Conservation (phyloP, 2,888 invertebrate species). For the Liodrosophila aerea region DNA sequence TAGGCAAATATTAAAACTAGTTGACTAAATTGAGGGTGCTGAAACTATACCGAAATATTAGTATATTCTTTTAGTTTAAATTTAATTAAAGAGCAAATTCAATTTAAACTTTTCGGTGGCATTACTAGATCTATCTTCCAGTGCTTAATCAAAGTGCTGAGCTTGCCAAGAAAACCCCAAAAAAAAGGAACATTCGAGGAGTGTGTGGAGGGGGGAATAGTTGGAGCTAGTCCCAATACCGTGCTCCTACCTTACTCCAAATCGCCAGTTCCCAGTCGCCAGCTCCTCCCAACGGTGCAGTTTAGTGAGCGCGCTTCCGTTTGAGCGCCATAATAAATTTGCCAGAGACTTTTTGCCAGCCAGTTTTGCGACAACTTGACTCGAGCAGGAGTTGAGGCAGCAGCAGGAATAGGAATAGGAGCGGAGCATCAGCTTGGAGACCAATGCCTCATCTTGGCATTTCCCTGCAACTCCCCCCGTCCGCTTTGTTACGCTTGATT, state of each 20-base stretch:
- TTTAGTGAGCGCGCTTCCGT: constrained; percentile 70
- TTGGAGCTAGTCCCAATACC: background rate
- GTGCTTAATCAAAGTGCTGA: constrained; percentile 59
- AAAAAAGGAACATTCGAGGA: too few relatives aligned
- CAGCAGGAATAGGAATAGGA: background rate
- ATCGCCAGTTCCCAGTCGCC: constrained; percentile 1
- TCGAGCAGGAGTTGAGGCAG: constrained; percentile 7
- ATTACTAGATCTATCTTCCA: constrained; percentile 36
- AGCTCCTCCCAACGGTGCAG: constrained; percentile 62
- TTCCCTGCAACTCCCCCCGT: constrained; percentile 20
- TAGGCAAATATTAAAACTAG: too few relatives aligned
- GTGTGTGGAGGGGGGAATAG: too few relatives aligned
- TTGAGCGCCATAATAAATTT: constrained; percentile 73
- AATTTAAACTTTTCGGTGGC: constrained; percentile 30
- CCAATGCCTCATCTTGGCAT: constrained; percentile 54
- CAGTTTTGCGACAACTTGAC: constrained; percentile 54
- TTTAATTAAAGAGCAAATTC: constrained; percentile 24
- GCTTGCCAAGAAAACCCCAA: constrained; percentile 42
- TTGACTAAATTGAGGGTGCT: too few relatives aligned
- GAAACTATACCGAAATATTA: too few relatives aligned
- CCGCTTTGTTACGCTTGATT: constrained; percentile 77
- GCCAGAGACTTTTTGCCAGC: constrained; percentile 62
- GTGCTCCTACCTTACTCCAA: background rate
- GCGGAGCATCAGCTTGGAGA: constrained; percentile 29
- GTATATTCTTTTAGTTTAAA: background rate